These are phyloP conservation scores for Esox masquinongy DNA, from an alignment of 2,797 vertebrate genomes.

Conservation along the genomic window DNA sequence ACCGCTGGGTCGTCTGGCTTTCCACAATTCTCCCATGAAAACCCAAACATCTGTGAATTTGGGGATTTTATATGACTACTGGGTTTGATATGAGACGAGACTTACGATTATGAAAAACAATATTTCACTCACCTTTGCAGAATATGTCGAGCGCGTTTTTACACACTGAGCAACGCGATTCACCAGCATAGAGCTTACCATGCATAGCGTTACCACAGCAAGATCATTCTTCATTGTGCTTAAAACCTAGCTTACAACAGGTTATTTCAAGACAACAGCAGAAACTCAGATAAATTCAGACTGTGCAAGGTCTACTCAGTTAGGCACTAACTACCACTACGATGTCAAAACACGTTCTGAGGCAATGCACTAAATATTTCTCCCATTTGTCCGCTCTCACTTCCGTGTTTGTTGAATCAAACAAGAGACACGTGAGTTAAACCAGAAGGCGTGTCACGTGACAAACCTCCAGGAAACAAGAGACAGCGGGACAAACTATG, in stretches of 20 bases:
- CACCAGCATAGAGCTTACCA: neutral
- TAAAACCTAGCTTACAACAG: neutral
- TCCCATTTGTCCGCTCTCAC: neutral
- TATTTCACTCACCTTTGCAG: neutral
- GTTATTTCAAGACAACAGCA: neutral
- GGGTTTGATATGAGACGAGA: no score
- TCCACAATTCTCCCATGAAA: conserved; percentile 78
- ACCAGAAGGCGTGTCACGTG: neutral
- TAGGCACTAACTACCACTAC: neutral
- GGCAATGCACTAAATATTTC: neutral
- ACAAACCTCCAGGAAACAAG: neutral
- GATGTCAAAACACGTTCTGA: neutral
- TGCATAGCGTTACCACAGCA: neutral
- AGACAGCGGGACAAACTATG: no score
- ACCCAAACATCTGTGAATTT: conserved; percentile 56
- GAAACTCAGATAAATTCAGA: neutral
- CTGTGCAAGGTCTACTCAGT: neutral
- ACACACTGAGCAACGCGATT: neutral
- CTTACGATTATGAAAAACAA: neutral
- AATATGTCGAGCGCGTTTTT: neutral
- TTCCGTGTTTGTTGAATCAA: neutral
- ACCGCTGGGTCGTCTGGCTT: conserved; percentile 64
- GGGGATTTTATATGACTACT: no score
- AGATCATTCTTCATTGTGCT: neutral
- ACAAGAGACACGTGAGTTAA: neutral